These are phyloP conservation scores for Episyrphus balteatus DNA, from an alignment of 1,140 invertebrate genomes.

Conservation along the genomic window DNA sequence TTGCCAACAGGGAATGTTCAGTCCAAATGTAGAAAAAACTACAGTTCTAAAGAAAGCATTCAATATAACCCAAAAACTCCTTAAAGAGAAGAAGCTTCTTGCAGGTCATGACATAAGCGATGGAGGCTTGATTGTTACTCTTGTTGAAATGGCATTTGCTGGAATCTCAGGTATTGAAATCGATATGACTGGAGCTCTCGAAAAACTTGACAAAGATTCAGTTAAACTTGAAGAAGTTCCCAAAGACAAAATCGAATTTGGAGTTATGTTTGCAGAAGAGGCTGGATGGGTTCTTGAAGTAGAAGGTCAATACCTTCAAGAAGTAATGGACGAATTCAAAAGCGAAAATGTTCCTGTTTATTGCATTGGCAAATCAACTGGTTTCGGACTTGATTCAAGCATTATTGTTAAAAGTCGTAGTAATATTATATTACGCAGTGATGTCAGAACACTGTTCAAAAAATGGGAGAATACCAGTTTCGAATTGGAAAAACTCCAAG, in stretches of 20 bases:
- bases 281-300: slow-evolving; percentile 87
- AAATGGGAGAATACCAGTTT: slow-evolving; percentile 96
- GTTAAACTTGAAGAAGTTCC: slow-evolving; percentile 4
- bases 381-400: slow-evolving; percentile 54
- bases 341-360: slow-evolving; percentile 50
- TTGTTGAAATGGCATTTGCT: slow-evolving; percentile 92
- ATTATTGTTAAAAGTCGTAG: slow-evolving; percentile 52
- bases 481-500: slow-evolving; percentile 73
- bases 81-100: slow-evolving; percentile 60
- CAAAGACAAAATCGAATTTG: slow-evolving; percentile 42
- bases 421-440: slow-evolving; percentile 48
- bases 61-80: slow-evolving; percentile 67
- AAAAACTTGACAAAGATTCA: slow-evolving; percentile 6
- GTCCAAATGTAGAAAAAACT: slow-evolving; percentile 69
- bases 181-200: slow-evolving; percentile 46
- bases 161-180: slow-evolving; percentile 72
- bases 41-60: slow-evolving; percentile 62
- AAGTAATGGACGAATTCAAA: slow-evolving; percentile 51
- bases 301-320: slow-evolving; percentile 38
- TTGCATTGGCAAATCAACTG: slow-evolving; percentile 57
- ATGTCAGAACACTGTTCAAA: slow-evolving; percentile 55
- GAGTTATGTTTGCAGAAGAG: slow-evolving; percentile 82
- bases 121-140: slow-evolving; percentile 80
- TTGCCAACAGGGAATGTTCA: slow-evolving; percentile 68
- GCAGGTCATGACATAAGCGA: slow-evolving; percentile 97